A percentile compares a stretch with the other conserved stretches of the same genome.
phyloP scores from a whole-genome alignment of 2,888 invertebrate species.

The Mycalesis mineus region DNA sequence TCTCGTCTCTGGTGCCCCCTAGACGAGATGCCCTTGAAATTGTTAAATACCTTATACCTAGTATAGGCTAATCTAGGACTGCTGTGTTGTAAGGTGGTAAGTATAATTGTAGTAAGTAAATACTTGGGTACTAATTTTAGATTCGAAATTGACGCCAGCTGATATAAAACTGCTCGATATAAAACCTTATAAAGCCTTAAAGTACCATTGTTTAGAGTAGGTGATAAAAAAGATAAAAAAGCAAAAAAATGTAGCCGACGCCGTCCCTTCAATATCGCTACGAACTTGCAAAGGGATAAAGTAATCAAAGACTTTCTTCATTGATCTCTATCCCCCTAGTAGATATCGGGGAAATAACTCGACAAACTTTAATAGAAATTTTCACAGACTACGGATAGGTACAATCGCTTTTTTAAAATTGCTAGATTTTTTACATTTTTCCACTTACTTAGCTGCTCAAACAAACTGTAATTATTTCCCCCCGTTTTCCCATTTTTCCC shows the following conservation, averaged over 20 bases:
- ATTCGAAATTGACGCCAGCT: no score
- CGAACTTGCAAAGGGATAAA: slow-evolving; percentile 7
- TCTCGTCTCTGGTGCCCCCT: no score
- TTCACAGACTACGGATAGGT: slow-evolving; percentile 42
- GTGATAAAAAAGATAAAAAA: background rate
- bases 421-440: slow-evolving; percentile 49
- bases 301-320: slow-evolving; percentile 34
- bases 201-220: background rate
- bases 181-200: background rate
- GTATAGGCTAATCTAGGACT: no score
- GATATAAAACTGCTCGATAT: background rate
- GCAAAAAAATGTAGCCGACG: background rate
- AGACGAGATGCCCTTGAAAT: no score
- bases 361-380: slow-evolving; percentile 57
- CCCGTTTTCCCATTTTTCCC: slow-evolving; percentile 33
- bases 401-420: slow-evolving; percentile 42
- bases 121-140: no score
- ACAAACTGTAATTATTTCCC: slow-evolving; percentile 1
- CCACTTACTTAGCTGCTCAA: slow-evolving; percentile 28
- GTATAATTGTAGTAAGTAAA: no score
- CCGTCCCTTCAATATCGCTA: slow-evolving; percentile 5
- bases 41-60: no score
- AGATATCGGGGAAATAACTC: slow-evolving; percentile 31
- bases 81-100: no score
- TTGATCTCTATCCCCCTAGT: slow-evolving; percentile 42